A percentile compares a stretch with the other conserved stretches of the same genome.
phyloP scores from a whole-genome alignment of 2,113 vertebrate species.

The Heterochromis multidens region DNA sequence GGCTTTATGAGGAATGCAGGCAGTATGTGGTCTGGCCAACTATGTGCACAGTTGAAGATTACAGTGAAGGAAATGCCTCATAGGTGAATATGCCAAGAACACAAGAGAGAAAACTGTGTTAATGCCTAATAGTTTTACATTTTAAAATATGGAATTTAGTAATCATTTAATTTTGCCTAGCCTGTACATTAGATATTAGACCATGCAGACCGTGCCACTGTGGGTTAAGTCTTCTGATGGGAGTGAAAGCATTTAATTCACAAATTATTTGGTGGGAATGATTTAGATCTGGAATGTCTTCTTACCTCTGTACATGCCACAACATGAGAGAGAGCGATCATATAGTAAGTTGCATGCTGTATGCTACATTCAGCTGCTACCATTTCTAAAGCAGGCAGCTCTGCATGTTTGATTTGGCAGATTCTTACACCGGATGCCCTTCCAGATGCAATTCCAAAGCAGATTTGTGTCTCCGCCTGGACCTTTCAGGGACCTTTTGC shows the following conservation, averaged over 20 bases:
- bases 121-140: not conserved
- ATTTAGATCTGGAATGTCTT: not conserved
- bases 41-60: not conserved
- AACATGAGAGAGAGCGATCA: not conserved
- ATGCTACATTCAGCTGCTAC: not conserved
- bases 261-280: not conserved
- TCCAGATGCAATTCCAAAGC: not conserved
- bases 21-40: not conserved
- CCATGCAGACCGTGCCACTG: not conserved
- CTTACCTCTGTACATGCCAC: not conserved
- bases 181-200: not conserved
- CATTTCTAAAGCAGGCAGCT: not conserved
- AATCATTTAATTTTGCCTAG: not conserved
- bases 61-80: not conserved
- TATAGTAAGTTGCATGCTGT: not conserved
- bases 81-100: not conserved
- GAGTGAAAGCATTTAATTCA: not conserved
- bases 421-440: not conserved
- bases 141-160: not conserved
- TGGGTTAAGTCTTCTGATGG: not conserved
- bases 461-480: not conserved
- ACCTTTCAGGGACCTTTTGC: not conserved
- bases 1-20: conserved; percentile 17
- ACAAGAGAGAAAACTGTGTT: not conserved
- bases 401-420: not conserved